A percentile compares a stretch with the other conserved stretches of the same genome.
These are phyloP conservation scores for Furcifer pardalis DNA, from an alignment of 2,797 vertebrate genomes.

Conservation along the genomic window DNA sequence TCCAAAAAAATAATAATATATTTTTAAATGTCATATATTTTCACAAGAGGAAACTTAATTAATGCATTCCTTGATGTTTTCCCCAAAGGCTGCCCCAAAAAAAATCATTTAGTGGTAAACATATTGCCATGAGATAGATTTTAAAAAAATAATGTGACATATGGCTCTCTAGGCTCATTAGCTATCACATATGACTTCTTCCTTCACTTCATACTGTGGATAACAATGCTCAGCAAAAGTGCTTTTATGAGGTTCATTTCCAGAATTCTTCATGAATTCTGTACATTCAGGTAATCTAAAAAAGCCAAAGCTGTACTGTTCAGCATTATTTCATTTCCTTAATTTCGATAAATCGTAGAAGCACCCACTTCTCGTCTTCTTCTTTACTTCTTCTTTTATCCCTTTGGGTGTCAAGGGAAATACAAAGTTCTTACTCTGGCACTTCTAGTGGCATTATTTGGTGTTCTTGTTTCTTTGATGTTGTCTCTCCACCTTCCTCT, in stretches of 20 bases:
- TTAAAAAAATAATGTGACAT: conserved; percentile 16
- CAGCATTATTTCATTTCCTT: not conserved
- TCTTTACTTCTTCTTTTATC: no score
- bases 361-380: no score
- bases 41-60: conserved; percentile 29
- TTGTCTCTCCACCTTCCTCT: no score
- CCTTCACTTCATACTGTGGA: not conserved
- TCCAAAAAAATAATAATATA: not conserved
- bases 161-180: conserved; percentile 17
- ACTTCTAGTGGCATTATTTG: no score
- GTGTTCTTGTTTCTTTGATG: no score
- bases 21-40: conserved; percentile 34
- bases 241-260: not conserved
- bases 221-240: not conserved
- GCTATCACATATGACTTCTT: not conserved
- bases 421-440: no score
- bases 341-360: not conserved
- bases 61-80: conserved; percentile 40
- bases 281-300: not conserved
- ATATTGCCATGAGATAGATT: conserved; percentile 35
- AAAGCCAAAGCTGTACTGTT: not conserved
- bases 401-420: no score
- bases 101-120: conserved; percentile 14
- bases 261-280: not conserved
- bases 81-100: conserved; percentile 12